These are phyloP conservation scores for Caenorhabditis remanei DNA, from an alignment of 1,140 invertebrate species.

Conservation along the genomic window DNA sequence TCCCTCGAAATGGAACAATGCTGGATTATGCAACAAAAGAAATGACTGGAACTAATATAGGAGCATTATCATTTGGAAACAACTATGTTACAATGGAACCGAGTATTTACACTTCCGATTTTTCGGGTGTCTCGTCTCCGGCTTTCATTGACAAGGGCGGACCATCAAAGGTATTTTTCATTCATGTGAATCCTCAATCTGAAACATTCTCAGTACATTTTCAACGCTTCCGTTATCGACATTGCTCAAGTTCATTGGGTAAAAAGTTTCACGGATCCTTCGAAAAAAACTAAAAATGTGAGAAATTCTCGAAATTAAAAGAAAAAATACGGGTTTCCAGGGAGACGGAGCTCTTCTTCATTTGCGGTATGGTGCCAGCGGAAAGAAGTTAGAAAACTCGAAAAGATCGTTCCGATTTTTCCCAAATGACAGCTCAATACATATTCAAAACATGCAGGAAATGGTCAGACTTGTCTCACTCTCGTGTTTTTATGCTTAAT, in stretches of 20 bases:
- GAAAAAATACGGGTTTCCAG: too few species aligned
- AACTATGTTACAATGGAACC: not conserved
- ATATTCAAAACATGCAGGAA: not conserved
- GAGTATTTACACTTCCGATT: not conserved
- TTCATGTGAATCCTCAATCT: not conserved
- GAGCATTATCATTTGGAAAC: constrained; percentile 6
- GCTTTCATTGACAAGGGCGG: not conserved
- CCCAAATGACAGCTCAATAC: not conserved
- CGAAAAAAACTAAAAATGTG: not conserved
- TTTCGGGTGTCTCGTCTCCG: not conserved
- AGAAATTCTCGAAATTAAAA: too few species aligned
- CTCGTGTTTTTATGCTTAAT: too few species aligned
- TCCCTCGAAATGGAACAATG: not conserved
- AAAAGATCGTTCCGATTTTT: not conserved
- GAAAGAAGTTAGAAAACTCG: not conserved
- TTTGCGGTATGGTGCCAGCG: not conserved
- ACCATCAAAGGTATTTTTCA: not conserved
- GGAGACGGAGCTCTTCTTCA: not conserved
- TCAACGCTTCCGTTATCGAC: not conserved
- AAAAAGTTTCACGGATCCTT: not conserved
- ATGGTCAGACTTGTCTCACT: not conserved
- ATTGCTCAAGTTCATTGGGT: not conserved
- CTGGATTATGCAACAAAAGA: not conserved
- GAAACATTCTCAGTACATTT: not conserved
- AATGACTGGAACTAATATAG: not conserved